Evolutionary conservation across 2,113 vertebrate species (phyloP).

Genomic region (Pedetes capensis): DNA sequence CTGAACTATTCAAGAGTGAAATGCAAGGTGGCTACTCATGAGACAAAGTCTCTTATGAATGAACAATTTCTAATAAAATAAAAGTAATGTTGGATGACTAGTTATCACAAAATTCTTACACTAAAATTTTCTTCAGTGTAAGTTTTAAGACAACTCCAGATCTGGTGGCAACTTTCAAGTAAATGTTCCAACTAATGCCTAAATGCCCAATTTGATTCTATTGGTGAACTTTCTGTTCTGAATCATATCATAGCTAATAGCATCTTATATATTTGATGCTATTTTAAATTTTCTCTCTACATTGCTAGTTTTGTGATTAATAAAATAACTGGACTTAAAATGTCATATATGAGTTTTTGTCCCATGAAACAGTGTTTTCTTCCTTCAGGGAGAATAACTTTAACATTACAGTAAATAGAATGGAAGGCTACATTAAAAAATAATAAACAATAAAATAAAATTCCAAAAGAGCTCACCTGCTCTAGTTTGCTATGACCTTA

Average conservation of each 20-base stretch:
- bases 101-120: background rate
- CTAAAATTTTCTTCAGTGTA: background rate
- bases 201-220: background rate
- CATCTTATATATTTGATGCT: background rate
- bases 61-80: constrained; percentile 61
- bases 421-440: background rate
- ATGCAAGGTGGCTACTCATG: background rate
- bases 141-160: constrained; percentile 9
- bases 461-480: background rate
- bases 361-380: background rate
- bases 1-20: constrained; percentile 60
- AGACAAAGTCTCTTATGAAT: constrained; percentile 5
- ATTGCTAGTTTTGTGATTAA: background rate
- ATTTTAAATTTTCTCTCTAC: background rate
- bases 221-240: background rate
- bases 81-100: constrained; percentile 11
- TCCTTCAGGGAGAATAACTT: background rate
- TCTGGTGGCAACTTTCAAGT: background rate
- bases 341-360: background rate
- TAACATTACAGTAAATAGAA: background rate
- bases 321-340: constrained; percentile 46
- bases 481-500: background rate
- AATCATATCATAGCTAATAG: background rate
- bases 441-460: no score
- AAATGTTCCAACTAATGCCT: background rate